Conservation (phyloP, 2,797 vertebrate genomes). For the Rhinogobio ventralis region DNA sequence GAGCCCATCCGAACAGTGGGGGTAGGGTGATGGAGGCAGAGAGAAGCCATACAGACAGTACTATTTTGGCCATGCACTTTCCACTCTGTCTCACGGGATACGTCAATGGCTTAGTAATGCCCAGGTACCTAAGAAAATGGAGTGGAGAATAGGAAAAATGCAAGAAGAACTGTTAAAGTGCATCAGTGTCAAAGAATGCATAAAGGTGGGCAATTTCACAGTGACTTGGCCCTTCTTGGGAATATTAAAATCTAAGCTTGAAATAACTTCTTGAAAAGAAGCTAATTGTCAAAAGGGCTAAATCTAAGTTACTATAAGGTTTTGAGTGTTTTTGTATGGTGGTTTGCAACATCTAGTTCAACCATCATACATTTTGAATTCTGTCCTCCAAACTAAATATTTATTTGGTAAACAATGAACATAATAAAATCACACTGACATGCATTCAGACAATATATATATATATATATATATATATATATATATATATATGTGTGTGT, state of each 20-base stretch:
- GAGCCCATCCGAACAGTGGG: constrained; percentile 93
- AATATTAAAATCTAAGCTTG: not conserved
- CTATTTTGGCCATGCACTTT: constrained; percentile 94
- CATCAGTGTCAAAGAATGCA: constrained; percentile 5
- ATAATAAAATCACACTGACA: not conserved
- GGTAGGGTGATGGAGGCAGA: constrained; percentile 94
- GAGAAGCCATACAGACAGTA: constrained; percentile 93
- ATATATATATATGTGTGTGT: no score
- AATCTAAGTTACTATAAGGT: not conserved
- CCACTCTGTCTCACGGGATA: constrained; percentile 94
- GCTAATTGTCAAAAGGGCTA: not conserved
- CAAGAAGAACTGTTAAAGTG: not conserved
- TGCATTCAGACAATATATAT: no score
- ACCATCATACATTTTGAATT: not conserved
- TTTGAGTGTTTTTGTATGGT: not conserved
- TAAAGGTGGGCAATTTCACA: constrained; percentile 1
- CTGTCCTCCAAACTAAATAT: not conserved
- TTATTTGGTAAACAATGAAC: not conserved
- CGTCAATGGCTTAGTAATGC: constrained; percentile 92
- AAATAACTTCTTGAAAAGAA: not conserved
- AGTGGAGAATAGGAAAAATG: not conserved
- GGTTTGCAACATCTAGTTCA: not conserved
- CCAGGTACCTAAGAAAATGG: constrained; percentile 81
- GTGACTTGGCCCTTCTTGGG: not conserved
- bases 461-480: not conserved